Conservation (phyloP, 2,888 invertebrate species). For the Calliphora vomitoria region DNA sequence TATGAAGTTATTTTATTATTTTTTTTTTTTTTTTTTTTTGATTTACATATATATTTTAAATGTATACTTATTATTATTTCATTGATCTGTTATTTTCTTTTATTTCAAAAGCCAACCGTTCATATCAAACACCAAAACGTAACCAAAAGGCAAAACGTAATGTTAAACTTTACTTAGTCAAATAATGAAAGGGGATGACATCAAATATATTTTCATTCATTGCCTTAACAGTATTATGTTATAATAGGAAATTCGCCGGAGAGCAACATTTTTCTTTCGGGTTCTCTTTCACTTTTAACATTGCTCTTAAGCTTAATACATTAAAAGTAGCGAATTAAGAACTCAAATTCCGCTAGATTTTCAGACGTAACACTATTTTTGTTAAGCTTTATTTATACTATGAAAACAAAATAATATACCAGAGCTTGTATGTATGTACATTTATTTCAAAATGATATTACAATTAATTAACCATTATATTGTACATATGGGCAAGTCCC, state of each 20-base stretch:
- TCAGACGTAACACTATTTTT: slow-evolving; percentile 41
- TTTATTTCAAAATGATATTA: too few species aligned
- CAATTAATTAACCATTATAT: too few species aligned
- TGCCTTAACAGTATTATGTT: slow-evolving; percentile 42
- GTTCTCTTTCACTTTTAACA: slow-evolving; percentile 24
- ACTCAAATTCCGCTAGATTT: slow-evolving; percentile 12
- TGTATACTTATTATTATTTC: neutral
- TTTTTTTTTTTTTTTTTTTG: neutral
- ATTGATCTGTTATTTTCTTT: slow-evolving; percentile 30
- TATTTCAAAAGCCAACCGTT: slow-evolving; percentile 60
- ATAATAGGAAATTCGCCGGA: slow-evolving; percentile 58
- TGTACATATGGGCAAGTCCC: too few species aligned
- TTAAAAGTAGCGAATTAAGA: neutral
- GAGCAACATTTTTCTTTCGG: neutral
- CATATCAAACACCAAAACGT: slow-evolving; percentile 67
- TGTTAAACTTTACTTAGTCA: slow-evolving; percentile 53
- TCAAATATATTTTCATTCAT: slow-evolving; percentile 61
- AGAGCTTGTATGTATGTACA: too few species aligned
- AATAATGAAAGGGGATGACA: slow-evolving; percentile 35
- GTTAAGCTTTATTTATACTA: slow-evolving; percentile 23
- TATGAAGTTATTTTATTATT: neutral
- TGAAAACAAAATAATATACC: neutral
- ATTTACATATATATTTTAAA: neutral
- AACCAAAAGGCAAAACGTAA: slow-evolving; percentile 65
- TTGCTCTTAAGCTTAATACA: neutral